A percentile compares a stretch with the other conserved stretches of the same genome.
These are phyloP conservation scores for Prolemur simus DNA, from an alignment of 2,113 vertebrate species.

Conservation along the genomic window DNA sequence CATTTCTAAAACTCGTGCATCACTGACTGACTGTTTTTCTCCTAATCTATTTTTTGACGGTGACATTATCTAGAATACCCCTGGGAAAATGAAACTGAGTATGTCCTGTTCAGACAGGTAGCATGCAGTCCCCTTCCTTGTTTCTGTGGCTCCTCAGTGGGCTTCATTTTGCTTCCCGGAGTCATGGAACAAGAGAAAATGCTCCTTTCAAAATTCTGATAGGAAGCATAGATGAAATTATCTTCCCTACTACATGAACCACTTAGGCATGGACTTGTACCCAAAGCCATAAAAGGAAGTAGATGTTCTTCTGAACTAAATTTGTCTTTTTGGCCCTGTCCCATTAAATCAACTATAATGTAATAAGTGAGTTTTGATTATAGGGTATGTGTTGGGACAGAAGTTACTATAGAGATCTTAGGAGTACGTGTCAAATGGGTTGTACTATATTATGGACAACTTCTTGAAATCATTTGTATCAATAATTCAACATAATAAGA, in stretches of 20 bases:
- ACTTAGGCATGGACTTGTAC: not conserved
- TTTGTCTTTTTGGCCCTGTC: not conserved
- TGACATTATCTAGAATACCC: not conserved
- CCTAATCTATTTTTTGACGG: not conserved
- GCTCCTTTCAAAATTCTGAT: not conserved
- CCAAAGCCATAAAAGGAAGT: conserved; percentile 28
- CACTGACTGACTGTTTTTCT: not conserved
- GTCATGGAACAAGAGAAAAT: not conserved
- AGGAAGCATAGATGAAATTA: not conserved
- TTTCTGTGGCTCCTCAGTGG: not conserved
- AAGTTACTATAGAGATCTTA: not conserved
- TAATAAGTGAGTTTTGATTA: conserved; percentile 19
- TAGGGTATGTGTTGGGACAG: not conserved
- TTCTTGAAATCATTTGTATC: not conserved
- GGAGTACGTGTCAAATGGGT: not conserved
- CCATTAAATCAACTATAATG: not conserved
- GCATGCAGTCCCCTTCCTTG: not conserved
- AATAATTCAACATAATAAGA: not conserved
- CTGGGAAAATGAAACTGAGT: not conserved
- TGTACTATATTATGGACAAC: not conserved
- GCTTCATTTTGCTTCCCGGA: not conserved
- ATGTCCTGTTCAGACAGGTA: not conserved
- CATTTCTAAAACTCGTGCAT: not conserved
- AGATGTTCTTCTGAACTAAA: conserved; percentile 9
- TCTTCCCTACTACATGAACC: not conserved